Conservation (phyloP, 2,888 invertebrate genomes). For the Eulithis testata region DNA sequence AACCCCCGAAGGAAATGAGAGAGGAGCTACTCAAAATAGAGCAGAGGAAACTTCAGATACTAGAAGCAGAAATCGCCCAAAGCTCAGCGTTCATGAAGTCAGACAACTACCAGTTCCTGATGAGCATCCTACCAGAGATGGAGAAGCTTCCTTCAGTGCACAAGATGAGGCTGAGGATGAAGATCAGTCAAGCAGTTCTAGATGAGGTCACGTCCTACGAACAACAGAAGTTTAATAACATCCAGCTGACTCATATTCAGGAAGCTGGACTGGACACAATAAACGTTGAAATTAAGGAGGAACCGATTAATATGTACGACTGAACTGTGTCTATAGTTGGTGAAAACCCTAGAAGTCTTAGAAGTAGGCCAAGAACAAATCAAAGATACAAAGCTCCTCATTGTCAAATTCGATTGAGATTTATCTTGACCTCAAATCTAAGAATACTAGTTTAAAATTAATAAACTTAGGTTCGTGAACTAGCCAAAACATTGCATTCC, state of each 20-base stretch:
- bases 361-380: background rate
- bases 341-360: background rate
- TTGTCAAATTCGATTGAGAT: background rate
- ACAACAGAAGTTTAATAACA: conserved; percentile 18
- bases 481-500: conserved; percentile 20
- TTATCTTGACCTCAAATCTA: background rate
- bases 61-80: conserved; percentile 39
- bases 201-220: conserved; percentile 33
- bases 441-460: background rate
- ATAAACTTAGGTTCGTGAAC: background rate
- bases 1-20: conserved; percentile 29
- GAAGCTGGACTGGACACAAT: conserved; percentile 2
- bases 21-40: conserved; percentile 41
- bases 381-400: background rate
- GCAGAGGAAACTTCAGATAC: conserved; percentile 38
- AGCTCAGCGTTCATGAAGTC: conserved; percentile 32
- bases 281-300: conserved; percentile 31
- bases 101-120: conserved; percentile 41
- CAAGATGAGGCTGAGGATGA: conserved; percentile 39
- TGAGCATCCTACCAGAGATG: conserved; percentile 43
- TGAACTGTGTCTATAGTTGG: conserved; percentile 8
- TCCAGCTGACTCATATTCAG: conserved; percentile 21
- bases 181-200: conserved; percentile 38
- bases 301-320: conserved; percentile 40
- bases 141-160: conserved; percentile 37